Percentiles rank a stretch among this genome's conserved stretches.
phyloP scores from a whole-genome alignment of 1,140 invertebrate genomes.

The Uloborus diversus region DNA sequence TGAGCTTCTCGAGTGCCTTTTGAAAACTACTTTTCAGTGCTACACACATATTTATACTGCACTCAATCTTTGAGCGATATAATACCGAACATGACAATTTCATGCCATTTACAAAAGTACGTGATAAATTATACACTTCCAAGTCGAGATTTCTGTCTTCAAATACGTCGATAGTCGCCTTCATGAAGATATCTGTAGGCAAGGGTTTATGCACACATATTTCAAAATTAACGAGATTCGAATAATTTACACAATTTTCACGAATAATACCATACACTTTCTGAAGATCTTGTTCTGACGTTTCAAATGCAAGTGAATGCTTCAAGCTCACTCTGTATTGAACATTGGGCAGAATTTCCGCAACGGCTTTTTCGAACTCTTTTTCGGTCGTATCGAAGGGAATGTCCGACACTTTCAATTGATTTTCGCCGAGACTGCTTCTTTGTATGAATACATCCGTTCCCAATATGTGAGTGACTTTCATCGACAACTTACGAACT shows the following conservation, averaged over 20 bases:
- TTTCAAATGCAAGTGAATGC: constrained; percentile 15
- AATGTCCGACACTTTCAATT: constrained; percentile 8
- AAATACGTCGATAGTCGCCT: too few relatives aligned
- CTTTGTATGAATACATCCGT: constrained; percentile 11
- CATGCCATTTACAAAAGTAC: too few relatives aligned
- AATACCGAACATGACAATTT: too few relatives aligned
- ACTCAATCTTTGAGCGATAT: too few relatives aligned
- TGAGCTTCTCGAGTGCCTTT: too few relatives aligned
- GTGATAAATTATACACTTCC: too few relatives aligned
- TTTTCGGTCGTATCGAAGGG: neutral
- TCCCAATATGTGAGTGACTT: neutral
- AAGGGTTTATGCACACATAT: neutral
- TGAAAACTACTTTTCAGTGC: too few relatives aligned
- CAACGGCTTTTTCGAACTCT: neutral
- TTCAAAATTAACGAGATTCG: neutral
- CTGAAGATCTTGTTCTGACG: neutral
- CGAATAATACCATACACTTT: neutral
- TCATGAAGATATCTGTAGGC: neutral
- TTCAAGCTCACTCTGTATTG: constrained; percentile 2
- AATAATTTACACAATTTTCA: neutral
- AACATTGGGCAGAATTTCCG: neutral
- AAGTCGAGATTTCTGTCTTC: too few relatives aligned
- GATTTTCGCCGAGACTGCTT: neutral
- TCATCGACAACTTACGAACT: constrained; percentile 22
- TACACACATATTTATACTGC: too few relatives aligned